Base-by-base conservation (phyloP, 2,113 vertebrate species). In the Micronycteris hirsuta region DNA sequence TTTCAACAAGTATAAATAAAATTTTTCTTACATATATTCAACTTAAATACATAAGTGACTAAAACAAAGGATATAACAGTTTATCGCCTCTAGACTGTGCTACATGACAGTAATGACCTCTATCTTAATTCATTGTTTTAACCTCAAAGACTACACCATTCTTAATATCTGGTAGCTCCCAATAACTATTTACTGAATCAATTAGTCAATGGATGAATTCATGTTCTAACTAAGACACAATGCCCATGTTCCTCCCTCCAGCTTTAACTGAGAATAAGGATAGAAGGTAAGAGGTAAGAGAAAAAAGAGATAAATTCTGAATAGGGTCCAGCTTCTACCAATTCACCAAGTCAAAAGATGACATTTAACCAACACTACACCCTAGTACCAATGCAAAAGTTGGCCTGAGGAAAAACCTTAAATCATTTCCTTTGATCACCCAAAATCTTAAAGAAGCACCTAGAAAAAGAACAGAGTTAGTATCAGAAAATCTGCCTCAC, bases 11-110 rank as follows among this genome's bases (percentile, higher is more conserved):
- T 56, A 93, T 12, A 89, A 89, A 52, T 26, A 54, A 82, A 33
- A 89, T 92, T 86, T 86, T 86, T 70, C 49, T 81, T 45, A 88
- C 16, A 91, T 24, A 89, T 56, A 63, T 67, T 52, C 38, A 36
- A 65, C 33, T 95, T 94, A 93, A 93, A 88, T 91, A 91, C n/a
- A 84, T 58, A 78, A 95, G 65, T 80, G 22, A 88, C 45, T 80
- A 78, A 58, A n/a, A 76, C 28, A 71, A 86, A 93, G 24, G 41
- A 65, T 43, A 26, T 38, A 73, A 86, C 2, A 93, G 47, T 26
- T 91, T 76, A 91, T 52, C 56, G 61, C 9, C n/a, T 63, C 54
- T 81, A 33, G 47, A 38, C 2, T 86, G 43, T 45, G 36, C 67
- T 90, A 36, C 28, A 33, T 54, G 76, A 67, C 13, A 89, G 36